A percentile compares a stretch with the other conserved stretches of the same genome.
Evolutionary conservation across 2,797 vertebrate genomes (phyloP).

Genomic region (Rhinatrema bivittatum): DNA sequence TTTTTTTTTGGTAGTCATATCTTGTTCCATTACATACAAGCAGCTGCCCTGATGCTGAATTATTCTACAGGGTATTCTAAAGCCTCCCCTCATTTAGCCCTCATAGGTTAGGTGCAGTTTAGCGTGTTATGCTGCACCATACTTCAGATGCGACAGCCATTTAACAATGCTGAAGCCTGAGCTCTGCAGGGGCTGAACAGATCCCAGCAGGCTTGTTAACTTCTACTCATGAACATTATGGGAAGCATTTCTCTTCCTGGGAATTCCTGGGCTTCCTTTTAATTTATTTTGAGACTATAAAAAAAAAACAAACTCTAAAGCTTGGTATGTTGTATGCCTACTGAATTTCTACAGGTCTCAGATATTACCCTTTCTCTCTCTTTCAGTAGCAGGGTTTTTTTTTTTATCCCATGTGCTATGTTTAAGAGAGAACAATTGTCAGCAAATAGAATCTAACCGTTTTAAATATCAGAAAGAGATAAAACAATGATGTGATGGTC

Average conservation of each 20-base stretch:
- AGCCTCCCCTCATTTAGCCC: conserved; percentile 27
- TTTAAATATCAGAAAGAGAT: too few relatives aligned
- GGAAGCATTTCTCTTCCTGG: conserved; percentile 51
- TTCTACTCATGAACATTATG: conserved; percentile 54
- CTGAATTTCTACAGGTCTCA: conserved; percentile 24
- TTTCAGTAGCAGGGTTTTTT: too few relatives aligned
- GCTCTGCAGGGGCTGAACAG: conserved; percentile 62
- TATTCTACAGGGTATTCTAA: conserved; percentile 30
- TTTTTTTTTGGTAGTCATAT: conserved; percentile 11
- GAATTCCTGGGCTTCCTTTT: conserved; percentile 46
- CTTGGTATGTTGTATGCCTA: conserved; percentile 27
- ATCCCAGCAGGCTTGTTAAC: conserved; percentile 69
- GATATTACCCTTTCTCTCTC: too few relatives aligned
- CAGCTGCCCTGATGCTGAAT: conserved; percentile 47
- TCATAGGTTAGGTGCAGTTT: conserved; percentile 41
- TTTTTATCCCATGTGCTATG: too few relatives aligned
- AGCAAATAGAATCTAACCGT: too few relatives aligned
- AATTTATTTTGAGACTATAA: conserved; percentile 52
- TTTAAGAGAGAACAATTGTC: too few relatives aligned
- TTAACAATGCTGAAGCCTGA: conserved; percentile 61
- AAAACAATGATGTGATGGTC: too few relatives aligned
- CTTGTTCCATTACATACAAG: conserved; percentile 33
- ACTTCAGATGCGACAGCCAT: conserved; percentile 51
- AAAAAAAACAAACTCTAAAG: conserved; percentile 34
- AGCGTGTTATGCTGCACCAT: conserved; percentile 48